Base-by-base conservation (phyloP, 2,113 vertebrate species). In the Cheilinus undulatus region DNA sequence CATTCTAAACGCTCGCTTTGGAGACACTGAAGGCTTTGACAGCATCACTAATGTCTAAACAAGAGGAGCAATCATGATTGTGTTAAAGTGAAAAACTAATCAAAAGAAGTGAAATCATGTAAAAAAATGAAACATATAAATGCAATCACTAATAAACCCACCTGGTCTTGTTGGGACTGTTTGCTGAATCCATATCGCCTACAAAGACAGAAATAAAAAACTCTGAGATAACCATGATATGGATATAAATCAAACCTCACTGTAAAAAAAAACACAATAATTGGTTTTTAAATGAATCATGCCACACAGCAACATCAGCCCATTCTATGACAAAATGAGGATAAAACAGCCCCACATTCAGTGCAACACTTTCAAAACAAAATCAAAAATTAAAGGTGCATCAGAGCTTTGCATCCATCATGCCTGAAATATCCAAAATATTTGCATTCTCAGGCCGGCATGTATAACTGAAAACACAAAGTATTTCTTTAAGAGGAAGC, bases 181-280 rank as follows among this genome's bases (percentile, higher is more conserved):
- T 93, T 96, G 90, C 95, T 97, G 90, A 97, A 95, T 80, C 96
- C 96, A 0, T 97, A 97, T 56, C 95, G 95, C 90, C 97, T 99
- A 82, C 5, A 84, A 46, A 51, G 36, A 17, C 15, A 42, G 17
- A 46, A 24, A 34, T 19, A 20, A 58, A 2, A 67, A 17, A 2
- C 26, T 12, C 9, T 49, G 4, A 54, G 17, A 19, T 19, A 42
- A 13, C 1, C 2, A 20, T 17, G 10, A 5, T 1, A 5, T 3
- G 13, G 15, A 19, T 4, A 7, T 7, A 27, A 32, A 19, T 17
- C 40, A 15, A 17, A 4, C 40, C 4, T 15, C 13, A 13, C 15
- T 15, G 15, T 14, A 38, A 11, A 14, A 15, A 15, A 15, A 12
- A 27, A 3, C 5, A 22, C 13, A 40, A 4, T 32, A n/a, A n/a